These are phyloP conservation scores for Chymomyza fuscimana DNA, from an alignment of 2,888 invertebrate species.

Conservation along the genomic window DNA sequence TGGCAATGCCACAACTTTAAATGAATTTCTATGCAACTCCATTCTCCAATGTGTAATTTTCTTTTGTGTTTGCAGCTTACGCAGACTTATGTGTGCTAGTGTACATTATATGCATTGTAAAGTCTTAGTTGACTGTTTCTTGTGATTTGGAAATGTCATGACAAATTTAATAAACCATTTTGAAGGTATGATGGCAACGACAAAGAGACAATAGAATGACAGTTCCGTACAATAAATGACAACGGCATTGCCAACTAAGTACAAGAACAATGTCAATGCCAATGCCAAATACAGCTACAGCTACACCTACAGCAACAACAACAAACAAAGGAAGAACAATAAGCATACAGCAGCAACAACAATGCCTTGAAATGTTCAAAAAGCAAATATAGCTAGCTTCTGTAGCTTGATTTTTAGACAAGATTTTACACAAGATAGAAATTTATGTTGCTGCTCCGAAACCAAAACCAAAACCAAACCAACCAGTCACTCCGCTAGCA, in stretches of 20 bases:
- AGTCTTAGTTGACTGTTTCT: not conserved
- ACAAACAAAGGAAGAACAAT: conserved; percentile 15
- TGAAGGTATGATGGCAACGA: not conserved
- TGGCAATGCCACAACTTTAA: no score
- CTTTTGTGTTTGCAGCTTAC: no score
- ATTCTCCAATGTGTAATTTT: no score
- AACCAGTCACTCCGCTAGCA: not conserved
- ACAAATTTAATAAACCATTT: not conserved
- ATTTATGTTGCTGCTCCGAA: not conserved
- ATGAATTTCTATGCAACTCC: no score
- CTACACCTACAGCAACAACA: conserved; percentile 10
- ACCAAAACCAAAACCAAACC: no score
- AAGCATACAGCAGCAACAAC: conserved; percentile 14
- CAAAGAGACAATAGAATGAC: not conserved
- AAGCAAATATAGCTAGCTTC: not conserved
- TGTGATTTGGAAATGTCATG: no score
- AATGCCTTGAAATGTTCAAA: not conserved
- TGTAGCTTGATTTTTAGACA: not conserved
- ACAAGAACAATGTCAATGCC: conserved; percentile 39
- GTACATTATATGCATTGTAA: no score
- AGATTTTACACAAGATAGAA: conserved; percentile 5
- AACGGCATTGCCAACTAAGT: conserved; percentile 34
- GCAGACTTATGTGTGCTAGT: no score
- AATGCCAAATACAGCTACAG: conserved; percentile 13
- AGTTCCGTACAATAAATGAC: conserved; percentile 19